Conservation (phyloP, 2,888 invertebrate genomes). For the Calephelis perditalis region DNA sequence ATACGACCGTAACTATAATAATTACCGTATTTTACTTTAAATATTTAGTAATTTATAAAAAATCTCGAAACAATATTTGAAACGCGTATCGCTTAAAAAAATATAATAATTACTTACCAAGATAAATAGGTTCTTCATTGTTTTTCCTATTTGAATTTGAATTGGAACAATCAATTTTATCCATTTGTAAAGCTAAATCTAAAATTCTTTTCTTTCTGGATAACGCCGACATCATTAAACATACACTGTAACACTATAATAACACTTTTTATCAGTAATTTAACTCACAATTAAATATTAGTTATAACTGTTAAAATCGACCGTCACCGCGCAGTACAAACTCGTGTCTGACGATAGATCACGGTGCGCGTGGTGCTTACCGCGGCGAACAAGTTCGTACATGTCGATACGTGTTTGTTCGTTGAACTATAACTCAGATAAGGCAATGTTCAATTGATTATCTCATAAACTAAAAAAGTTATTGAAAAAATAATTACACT, state of each 20-base stretch:
- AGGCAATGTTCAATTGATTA: no score
- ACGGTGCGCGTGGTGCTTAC: no score
- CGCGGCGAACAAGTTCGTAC: no score
- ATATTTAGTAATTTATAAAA: not conserved
- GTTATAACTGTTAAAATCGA: no score
- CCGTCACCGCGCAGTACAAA: no score
- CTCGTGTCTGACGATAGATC: no score
- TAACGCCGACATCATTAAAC: not conserved
- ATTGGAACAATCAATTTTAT: constrained; percentile 6
- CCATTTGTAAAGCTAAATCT: not conserved
- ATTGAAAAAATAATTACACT: not conserved
- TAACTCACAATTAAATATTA: no score
- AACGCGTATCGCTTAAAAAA: not conserved
- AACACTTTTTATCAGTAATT: not conserved
- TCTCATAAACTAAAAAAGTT: not conserved
- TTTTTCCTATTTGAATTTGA: no score
- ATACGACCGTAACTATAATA: constrained; percentile 2
- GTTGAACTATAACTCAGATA: no score
- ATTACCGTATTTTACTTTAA: not conserved
- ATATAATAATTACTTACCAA: no score
- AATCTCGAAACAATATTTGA: not conserved
- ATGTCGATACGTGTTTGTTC: no score
- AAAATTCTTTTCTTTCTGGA: not conserved
- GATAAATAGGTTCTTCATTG: no score
- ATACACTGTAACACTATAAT: constrained; percentile 1